These are phyloP conservation scores for Eurystomus glaucurus DNA, from an alignment of 2,797 vertebrate species.

Conservation along the genomic window DNA sequence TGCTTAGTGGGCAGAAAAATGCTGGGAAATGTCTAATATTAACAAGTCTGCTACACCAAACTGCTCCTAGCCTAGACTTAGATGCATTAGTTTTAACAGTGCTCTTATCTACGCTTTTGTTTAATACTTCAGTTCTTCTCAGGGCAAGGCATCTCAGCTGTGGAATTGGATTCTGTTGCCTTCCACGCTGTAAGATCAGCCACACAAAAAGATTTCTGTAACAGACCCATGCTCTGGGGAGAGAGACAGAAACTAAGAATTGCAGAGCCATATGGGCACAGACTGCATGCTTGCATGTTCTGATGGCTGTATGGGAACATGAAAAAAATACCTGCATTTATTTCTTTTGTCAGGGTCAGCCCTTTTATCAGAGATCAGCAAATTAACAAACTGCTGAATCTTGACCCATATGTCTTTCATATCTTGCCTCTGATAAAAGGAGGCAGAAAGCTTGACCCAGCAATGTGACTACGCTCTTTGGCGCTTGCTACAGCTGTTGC, in stretches of 20 bases:
- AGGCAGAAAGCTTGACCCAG: background rate
- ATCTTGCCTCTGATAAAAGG: background rate
- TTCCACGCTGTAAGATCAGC: background rate
- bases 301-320: background rate
- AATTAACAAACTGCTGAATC: background rate
- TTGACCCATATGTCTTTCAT: background rate
- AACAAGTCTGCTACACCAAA: background rate
- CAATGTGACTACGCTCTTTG: background rate
- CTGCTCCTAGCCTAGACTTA: background rate
- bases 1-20: background rate
- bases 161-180: background rate
- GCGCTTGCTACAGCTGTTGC: background rate
- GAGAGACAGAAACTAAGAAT: background rate
- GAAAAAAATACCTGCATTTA: background rate
- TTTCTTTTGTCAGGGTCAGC: background rate
- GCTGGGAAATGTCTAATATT: background rate
- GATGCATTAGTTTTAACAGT: background rate
- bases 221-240: background rate
- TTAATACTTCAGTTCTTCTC: background rate
- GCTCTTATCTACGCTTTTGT: background rate
- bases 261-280: background rate
- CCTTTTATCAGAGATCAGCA: background rate
- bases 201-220: background rate
- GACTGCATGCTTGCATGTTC: rapidly evolving
- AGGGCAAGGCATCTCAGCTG: background rate